These are phyloP conservation scores for Brachyptera risi DNA, from an alignment of 2,888 invertebrate genomes.

Conservation along the genomic window DNA sequence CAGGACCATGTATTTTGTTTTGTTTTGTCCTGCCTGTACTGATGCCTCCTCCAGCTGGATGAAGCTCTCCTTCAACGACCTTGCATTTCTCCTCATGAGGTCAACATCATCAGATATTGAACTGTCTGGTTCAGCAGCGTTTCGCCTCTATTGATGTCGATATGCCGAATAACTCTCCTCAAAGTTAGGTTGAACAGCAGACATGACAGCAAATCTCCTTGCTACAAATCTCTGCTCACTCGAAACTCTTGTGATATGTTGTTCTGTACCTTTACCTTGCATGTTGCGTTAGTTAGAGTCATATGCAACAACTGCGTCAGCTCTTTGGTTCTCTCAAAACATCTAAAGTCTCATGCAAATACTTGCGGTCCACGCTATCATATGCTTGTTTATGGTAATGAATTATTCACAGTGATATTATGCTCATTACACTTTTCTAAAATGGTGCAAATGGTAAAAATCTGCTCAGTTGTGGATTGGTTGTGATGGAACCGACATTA, in stretches of 20 bases:
- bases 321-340: slow-evolving; percentile 4
- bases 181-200: slow-evolving; percentile 3
- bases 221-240: slow-evolving; percentile 11
- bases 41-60: not conserved
- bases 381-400: slow-evolving; percentile 22
- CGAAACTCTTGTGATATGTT: slow-evolving; percentile 7
- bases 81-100: not conserved
- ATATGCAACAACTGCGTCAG: slow-evolving; percentile 1
- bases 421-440: slow-evolving; percentile 19
- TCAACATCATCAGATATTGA: not conserved
- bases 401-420: slow-evolving; percentile 1
- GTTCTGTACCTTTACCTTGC: slow-evolving; percentile 10
- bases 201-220: slow-evolving; percentile 3
- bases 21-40: not conserved
- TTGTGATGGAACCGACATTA: slow-evolving; percentile 11
- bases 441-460: slow-evolving; percentile 14
- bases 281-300: slow-evolving; percentile 6
- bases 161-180: slow-evolving; percentile 1
- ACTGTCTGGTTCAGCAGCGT: not conserved
- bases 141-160: not conserved
- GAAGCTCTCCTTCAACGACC: not conserved
- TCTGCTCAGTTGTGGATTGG: slow-evolving; percentile 13
- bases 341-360: slow-evolving; percentile 3
- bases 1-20: slow-evolving; percentile 2
- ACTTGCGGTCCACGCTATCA: slow-evolving; percentile 16